Conservation (phyloP, 2,888 invertebrate species). For the Agrotis ipsilon region DNA sequence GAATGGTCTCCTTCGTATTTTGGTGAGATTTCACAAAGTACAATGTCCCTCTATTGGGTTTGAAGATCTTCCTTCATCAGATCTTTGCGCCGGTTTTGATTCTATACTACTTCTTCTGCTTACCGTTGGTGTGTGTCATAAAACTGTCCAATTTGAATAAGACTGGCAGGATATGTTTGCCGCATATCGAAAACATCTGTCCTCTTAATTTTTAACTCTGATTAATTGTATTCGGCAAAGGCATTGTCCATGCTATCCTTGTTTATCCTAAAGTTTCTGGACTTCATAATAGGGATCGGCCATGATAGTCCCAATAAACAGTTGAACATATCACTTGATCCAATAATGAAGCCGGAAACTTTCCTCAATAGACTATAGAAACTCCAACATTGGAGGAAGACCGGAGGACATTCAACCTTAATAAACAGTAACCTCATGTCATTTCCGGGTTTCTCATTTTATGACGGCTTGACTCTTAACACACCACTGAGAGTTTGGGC, state of each 20-base stretch:
- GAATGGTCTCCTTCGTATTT: background rate
- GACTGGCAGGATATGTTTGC: no score
- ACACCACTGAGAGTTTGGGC: background rate
- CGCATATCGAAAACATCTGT: no score
- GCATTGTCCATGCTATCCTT: background rate
- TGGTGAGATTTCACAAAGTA: background rate
- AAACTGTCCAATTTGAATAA: no score
- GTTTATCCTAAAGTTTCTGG: background rate
- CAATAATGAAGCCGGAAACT: background rate
- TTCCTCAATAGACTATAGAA: background rate
- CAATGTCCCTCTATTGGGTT: no score
- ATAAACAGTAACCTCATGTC: constrained; percentile 34
- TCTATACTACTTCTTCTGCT: no score
- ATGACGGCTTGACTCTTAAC: constrained; percentile 20
- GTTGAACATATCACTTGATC: constrained; percentile 1
- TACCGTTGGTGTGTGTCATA: no score
- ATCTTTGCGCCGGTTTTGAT: no score
- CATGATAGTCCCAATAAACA: background rate
- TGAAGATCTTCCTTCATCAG: no score
- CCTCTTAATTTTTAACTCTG: no score
- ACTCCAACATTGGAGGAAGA: background rate
- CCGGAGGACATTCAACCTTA: background rate
- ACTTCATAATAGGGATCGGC: background rate
- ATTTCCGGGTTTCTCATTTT: constrained; percentile 23
- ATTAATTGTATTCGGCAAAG: no score